These are phyloP conservation scores for Pangasius krempfi DNA, from an alignment of 2,797 vertebrate species.

Conservation along the genomic window DNA sequence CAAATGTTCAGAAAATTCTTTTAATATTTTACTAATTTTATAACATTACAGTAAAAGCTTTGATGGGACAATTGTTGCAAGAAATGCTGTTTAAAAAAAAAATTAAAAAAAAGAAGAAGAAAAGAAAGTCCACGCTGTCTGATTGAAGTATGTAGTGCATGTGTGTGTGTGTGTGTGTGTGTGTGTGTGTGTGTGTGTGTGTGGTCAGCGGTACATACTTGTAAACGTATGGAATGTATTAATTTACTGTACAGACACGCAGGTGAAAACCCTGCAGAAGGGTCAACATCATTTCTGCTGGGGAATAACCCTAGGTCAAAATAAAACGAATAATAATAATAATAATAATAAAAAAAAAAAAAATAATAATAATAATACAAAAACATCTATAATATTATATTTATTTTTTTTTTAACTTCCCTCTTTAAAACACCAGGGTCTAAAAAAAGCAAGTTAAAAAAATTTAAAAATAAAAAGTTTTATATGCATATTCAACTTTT, in stretches of 20 bases:
- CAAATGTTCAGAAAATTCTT: slow-evolving; percentile 67
- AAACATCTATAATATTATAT: slow-evolving; percentile 51
- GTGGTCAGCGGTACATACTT: slow-evolving; percentile 61
- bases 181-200: slow-evolving; percentile 35
- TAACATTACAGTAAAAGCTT: slow-evolving; percentile 58
- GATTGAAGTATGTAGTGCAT: slow-evolving; percentile 46
- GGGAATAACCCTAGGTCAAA: slow-evolving; percentile 53
- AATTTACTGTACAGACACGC: slow-evolving; percentile 66
- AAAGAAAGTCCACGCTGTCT: slow-evolving; percentile 31
- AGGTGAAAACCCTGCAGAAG: slow-evolving; percentile 56
- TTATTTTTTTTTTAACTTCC: slow-evolving; percentile 56
- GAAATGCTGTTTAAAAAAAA: slow-evolving; percentile 49
- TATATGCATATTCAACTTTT: slow-evolving; percentile 21
- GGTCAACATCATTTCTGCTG: slow-evolving; percentile 52
- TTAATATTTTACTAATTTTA: slow-evolving; percentile 60
- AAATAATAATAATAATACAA: slow-evolving; percentile 47
- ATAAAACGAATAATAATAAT: slow-evolving; percentile 31
- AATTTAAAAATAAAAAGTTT: slow-evolving; percentile 12
- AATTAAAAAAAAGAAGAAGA: slow-evolving; percentile 38
- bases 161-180: slow-evolving; percentile 32
- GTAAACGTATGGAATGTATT: slow-evolving; percentile 68
- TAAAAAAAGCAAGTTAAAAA: slow-evolving; percentile 60
- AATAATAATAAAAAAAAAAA: slow-evolving; percentile 20
- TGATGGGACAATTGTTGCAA: slow-evolving; percentile 52
- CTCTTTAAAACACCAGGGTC: slow-evolving; percentile 57